Percentiles rank a stretch among this genome's conserved stretches.
These are phyloP conservation scores for Mycogona germanica DNA, from an alignment of 2,888 invertebrate genomes.

Conservation along the genomic window DNA sequence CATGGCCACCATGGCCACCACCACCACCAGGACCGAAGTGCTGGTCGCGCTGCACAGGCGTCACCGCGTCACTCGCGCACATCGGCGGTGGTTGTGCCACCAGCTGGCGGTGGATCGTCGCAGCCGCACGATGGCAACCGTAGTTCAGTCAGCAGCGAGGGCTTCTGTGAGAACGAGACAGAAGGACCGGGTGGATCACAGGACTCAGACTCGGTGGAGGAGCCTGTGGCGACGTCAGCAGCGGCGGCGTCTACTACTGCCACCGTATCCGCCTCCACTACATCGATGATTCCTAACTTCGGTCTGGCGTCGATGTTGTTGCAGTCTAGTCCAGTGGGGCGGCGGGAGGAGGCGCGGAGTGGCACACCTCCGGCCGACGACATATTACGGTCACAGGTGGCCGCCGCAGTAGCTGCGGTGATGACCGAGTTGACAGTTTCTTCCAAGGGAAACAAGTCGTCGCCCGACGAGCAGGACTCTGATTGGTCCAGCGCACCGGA, in stretches of 20 bases:
- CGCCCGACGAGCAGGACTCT: slow-evolving; percentile 25
- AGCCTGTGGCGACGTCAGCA: background rate
- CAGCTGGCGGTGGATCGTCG: slow-evolving; percentile 11
- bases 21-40: too few relatives aligned
- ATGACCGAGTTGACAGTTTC: background rate
- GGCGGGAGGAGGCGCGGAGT: too few relatives aligned
- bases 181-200: slow-evolving; percentile 19
- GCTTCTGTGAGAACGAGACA: slow-evolving; percentile 85
- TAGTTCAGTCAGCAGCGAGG: slow-evolving; percentile 89
- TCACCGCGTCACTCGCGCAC: slow-evolving; percentile 11
- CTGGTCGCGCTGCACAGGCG: slow-evolving; percentile 12
- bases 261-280: background rate
- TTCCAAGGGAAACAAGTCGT: slow-evolving; percentile 17
- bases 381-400: background rate
- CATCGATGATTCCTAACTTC: background rate
- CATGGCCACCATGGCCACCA: slow-evolving; percentile 26
- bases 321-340: background rate
- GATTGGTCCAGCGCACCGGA: slow-evolving; percentile 26
- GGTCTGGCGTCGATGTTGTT: background rate
- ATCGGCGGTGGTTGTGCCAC: background rate
- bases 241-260: background rate
- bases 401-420: background rate
- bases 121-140: slow-evolving; percentile 58
- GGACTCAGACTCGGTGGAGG: slow-evolving; percentile 20
- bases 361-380: background rate